Base-by-base conservation (phyloP, 2,888 invertebrate species). In the Coenonympha arcania region DNA sequence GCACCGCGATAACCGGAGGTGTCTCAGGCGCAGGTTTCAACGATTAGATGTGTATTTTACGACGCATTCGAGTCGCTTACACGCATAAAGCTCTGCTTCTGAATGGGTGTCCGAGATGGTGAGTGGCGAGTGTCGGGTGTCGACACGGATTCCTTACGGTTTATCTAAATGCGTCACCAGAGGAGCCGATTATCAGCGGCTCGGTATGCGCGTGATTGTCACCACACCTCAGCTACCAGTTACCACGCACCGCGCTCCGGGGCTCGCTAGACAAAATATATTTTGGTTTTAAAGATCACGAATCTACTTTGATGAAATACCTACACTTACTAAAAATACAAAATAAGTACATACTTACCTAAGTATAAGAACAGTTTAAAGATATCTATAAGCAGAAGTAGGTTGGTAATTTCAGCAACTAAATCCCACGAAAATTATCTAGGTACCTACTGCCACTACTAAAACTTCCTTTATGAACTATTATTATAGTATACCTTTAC, bases 41-140 rank as follows among this genome's bases (percentile, higher is more conserved):
- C 64, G 64, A 73, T 77, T 71, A 70, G 67, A 68, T 65, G 65
- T 57, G 60, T 64, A 64, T 68, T 77, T 78, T 72, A 78, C 73
- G 70, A 73, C 61, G 54, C 31, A 11, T 31, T 64, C 26, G 22
- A 22, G 18, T 6, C 31, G 30, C n/a, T n/a, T n/a, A 13, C 42
- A n/a, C 19, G 19, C n/a, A 18, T 16, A 18, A 18, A 31, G 16
- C 8, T 13, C 11, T 18, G 34, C 43, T 50, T 37, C 24, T 52
- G 45, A 56, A 52, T 54, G 57, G 54, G 20, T 48, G 54, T 39
- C 45, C 13, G 45, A 48, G 52, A 47, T 48, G 48, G 56, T 19
- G 41, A 34, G 47, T 44, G 44, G 42, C 36, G 47, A 36, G 6
- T 28, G 24, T 41, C 31, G 55, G 6, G 18, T 13, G 6, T 16